Base-by-base conservation (phyloP, 2,797 vertebrate genomes). In the Geotrypetes seraphini region DNA sequence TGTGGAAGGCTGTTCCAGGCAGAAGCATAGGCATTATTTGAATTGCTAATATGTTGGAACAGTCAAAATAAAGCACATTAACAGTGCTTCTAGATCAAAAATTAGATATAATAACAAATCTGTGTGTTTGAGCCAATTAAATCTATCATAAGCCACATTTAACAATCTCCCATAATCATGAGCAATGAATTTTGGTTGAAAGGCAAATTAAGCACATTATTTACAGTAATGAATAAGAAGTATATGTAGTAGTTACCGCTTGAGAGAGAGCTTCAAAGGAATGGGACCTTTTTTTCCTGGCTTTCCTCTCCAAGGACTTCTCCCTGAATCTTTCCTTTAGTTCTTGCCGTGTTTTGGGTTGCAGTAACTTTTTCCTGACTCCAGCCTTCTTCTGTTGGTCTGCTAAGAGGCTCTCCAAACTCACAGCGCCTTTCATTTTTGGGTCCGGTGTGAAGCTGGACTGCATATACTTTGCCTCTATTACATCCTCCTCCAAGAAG, bases 181-280 rank as follows among this genome's bases (percentile, higher is more conserved):
- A n/a, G n/a, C n/a, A n/a, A n/a, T n/a, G n/a, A n/a, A n/a, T n/a
- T n/a, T n/a, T n/a, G n/a, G n/a, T n/a, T n/a, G n/a, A n/a, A n/a
- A n/a, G n/a, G n/a, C n/a, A n/a, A n/a, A n/a, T n/a, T n/a, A n/a
- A n/a, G n/a, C n/a, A n/a, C n/a, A n/a, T n/a, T n/a, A n/a, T n/a
- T n/a, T n/a, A 19, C 19, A 5, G 19, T 19, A 19, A n/a, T 19
- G 19, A 19, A n/a, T 19, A 19, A 8, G 5, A 30, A 22, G 1
- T 7, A 3, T 6, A 19, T 4, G 36, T 19, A 12, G n/a, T 14
- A 16, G 10, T n/a, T 27, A 69, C 60, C 34, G 4, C 36, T 27
- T 43, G 61, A 8, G 34, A 2, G 3, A 48, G 41, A 8, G 45
- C n/a, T 39, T 69, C 31, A 1, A 74, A 44, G 3, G 65, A 66